Conservation (phyloP, 2,113 vertebrate species). For the Nycticryphes semicollaris region DNA sequence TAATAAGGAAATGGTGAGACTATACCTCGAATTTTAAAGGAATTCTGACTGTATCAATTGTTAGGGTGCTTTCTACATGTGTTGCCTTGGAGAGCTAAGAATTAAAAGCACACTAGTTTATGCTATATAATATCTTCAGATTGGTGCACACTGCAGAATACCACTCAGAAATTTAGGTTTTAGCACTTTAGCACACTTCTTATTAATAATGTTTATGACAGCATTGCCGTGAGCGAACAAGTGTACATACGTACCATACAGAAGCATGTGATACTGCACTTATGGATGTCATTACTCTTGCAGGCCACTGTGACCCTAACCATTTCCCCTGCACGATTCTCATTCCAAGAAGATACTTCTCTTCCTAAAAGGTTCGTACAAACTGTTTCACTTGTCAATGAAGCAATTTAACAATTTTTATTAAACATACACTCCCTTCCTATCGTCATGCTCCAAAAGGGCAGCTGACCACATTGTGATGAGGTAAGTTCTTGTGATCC, state of each 20-base stretch:
- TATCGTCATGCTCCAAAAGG: neutral
- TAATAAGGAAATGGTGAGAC: neutral
- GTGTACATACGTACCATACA: neutral
- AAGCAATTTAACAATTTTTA: neutral
- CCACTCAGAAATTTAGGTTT: neutral
- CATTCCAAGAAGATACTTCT: neutral
- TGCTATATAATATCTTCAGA: neutral
- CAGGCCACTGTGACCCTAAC: neutral
- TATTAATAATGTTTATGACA: neutral
- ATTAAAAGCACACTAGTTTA: neutral
- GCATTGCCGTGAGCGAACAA: neutral
- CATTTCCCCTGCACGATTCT: neutral
- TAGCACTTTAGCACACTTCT: neutral
- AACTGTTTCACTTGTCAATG: neutral
- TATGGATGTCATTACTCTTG: neutral
- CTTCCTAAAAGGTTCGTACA: neutral
- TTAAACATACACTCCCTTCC: neutral
- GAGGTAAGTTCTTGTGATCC: neutral
- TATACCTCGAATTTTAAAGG: neutral
- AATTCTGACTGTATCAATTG: neutral
- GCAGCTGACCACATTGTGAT: neutral
- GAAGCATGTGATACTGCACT: neutral
- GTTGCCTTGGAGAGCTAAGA: neutral
- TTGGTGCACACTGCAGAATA: neutral
- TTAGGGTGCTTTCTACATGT: neutral